Evolutionary conservation across 2,113 vertebrate species (phyloP), one percentile per base, ranked within the genome.

Genomic region (Phycodurus eques): DNA sequence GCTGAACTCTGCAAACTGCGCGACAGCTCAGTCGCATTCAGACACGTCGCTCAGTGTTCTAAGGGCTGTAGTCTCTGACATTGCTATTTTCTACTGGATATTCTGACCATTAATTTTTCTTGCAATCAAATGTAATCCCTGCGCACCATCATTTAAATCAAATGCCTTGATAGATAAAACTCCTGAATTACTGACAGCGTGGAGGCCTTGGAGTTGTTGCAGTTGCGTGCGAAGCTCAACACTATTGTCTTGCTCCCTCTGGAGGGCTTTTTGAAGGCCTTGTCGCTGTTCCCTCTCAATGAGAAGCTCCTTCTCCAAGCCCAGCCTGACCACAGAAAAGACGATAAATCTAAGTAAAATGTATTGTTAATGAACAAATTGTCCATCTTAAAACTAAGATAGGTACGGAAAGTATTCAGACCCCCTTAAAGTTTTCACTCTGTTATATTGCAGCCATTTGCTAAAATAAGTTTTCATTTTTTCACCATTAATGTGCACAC

Each of bases 261-360:
- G 94, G 0, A 99, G 85, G 59, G 95, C 91, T 79, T 84, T 93
- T 81, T 98, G 96, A 79, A 99, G 89, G 62, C 81, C 90, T 71
- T 97, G 95, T 47, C 96, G 93, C 76, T 98, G 94, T 67, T 98
- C 96, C 84, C 94, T 96, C 92, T 99, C 97, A 1, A 81, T 88
- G 63, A 95, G 94, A 88, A 98, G 82, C 65, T 98, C 95, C 35
- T 91, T 93, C 87, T 99, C 97, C 88, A 99, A 88, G 78, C 89
- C 90, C 39, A 92, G 88, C 86, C 98, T 99, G 87, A 86, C 79
- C 42, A 70, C 63, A 63, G 22, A 78, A 47, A 60, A 59, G 12
- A 44, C n/a, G 44, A 46, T 44, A 22, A 5, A 2, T 14, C 22
- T 1, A 46, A n/a, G 8, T 20, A 10, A 20, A n/a, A 54, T n/a